Conservation (phyloP, 2,888 invertebrate species). For the Oligia strigilis region DNA sequence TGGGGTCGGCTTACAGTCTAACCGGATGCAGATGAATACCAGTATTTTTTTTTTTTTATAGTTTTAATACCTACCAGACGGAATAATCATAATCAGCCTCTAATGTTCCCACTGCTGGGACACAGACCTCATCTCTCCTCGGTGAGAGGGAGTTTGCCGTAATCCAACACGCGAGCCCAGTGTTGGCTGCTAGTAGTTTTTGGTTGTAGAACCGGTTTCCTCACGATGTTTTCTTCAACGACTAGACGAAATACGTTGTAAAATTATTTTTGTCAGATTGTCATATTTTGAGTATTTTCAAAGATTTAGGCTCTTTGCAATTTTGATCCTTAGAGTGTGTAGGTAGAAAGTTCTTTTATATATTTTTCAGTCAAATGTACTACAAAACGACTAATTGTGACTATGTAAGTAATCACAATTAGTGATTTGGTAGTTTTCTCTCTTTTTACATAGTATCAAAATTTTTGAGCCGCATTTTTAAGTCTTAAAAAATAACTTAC, state of each 20-base stretch:
- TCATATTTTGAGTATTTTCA: background rate
- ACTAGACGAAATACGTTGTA: background rate
- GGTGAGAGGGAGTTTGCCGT: background rate
- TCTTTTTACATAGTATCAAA: background rate
- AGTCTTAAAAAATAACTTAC: background rate
- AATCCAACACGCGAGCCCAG: background rate
- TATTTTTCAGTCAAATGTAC: background rate
- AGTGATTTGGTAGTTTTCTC: no score
- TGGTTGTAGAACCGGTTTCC: no score
- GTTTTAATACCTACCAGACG: background rate
- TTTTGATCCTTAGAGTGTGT: background rate
- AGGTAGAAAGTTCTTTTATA: background rate
- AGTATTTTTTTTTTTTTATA: no score
- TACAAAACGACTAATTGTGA: no score
- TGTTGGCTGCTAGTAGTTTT: background rate
- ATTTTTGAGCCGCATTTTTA: background rate
- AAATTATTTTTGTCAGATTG: background rate
- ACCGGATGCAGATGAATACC: no score
- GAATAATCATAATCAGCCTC: background rate
- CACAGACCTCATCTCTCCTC: background rate
- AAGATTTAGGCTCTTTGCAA: background rate
- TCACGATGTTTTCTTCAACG: background rate
- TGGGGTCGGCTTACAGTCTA: no score
- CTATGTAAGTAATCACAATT: no score
- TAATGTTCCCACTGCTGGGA: background rate